A percentile compares a stretch with the other conserved stretches of the same genome.
These are phyloP conservation scores for Atrina japonica DNA, from an alignment of 2,888 invertebrate species.

Conservation along the genomic window DNA sequence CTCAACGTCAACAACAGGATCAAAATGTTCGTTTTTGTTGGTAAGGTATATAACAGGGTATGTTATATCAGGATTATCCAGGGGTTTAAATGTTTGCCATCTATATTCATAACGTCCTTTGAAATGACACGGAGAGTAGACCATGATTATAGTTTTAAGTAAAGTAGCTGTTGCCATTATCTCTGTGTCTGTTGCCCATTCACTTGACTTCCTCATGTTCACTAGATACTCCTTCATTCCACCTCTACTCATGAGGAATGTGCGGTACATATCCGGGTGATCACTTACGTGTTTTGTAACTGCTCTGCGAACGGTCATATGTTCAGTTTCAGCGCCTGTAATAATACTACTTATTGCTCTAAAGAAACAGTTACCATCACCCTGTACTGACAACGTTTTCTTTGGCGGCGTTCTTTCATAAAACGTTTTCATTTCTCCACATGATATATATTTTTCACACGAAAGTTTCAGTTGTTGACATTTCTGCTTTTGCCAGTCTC, in stretches of 20 bases:
- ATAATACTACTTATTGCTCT: constrained; percentile 61
- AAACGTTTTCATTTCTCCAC: constrained; percentile 51
- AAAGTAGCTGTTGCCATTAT: constrained; percentile 62
- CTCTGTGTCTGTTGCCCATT: constrained; percentile 65
- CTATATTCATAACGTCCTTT: constrained; percentile 48
- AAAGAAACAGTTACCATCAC: constrained; percentile 65
- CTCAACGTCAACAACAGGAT: constrained; percentile 59
- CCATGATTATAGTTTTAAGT: constrained; percentile 56
- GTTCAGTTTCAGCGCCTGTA: constrained; percentile 57
- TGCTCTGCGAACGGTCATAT: constrained; percentile 52
- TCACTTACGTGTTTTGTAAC: constrained; percentile 58
- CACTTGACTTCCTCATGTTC: constrained; percentile 56
- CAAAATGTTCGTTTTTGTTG: constrained; percentile 63
- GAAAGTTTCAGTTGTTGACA: constrained; percentile 43
- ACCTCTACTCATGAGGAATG: constrained; percentile 61
- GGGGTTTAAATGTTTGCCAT: constrained; percentile 63
- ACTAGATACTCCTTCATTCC: constrained; percentile 61
- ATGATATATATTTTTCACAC: constrained; percentile 48
- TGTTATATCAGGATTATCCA: constrained; percentile 49
- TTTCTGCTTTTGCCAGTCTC: constrained; percentile 53
- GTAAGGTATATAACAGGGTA: constrained; percentile 57
- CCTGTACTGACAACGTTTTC: constrained; percentile 46
- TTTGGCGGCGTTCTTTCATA: constrained; percentile 51
- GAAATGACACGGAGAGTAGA: constrained; percentile 50
- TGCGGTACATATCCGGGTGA: constrained; percentile 58